Evolutionary conservation across 2,797 vertebrate species (phyloP).

Genomic region (Anas acuta): DNA sequence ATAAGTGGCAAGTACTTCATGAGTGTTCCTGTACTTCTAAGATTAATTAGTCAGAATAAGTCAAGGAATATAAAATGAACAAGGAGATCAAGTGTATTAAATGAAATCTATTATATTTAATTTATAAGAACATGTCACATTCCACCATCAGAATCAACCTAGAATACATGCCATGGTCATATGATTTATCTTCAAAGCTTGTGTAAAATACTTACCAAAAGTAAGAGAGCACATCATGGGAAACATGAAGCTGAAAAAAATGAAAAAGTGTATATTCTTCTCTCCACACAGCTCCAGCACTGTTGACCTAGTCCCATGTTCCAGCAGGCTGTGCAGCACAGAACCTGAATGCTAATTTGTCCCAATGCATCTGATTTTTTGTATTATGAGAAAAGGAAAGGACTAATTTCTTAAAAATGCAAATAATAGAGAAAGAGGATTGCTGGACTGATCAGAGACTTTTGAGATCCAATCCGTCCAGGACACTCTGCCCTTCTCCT

Average conservation of each 20-base stretch:
- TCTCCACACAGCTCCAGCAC: neutral
- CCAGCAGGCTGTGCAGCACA: neutral
- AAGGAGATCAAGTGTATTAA: neutral
- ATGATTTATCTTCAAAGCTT: neutral
- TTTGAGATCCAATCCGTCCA: neutral
- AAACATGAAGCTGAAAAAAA: neutral
- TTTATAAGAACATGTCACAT: neutral
- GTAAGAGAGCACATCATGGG: neutral
- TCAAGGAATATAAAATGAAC: neutral
- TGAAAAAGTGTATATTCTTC: neutral
- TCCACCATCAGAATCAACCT: neutral
- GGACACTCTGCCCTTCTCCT: neutral
- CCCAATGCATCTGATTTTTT: neutral
- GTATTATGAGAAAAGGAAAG: neutral
- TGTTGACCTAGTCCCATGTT: neutral
- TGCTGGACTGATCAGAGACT: neutral
- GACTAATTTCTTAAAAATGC: neutral
- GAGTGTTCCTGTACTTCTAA: neutral
- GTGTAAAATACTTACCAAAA: neutral
- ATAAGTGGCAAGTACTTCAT: rapidly evolving
- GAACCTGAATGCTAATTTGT: neutral
- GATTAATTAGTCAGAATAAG: neutral
- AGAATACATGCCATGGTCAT: neutral
- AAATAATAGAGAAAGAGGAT: neutral
- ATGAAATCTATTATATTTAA: neutral